Evolutionary conservation across 2,797 vertebrate species (phyloP).

Genomic region (Champsocephalus esox): DNA sequence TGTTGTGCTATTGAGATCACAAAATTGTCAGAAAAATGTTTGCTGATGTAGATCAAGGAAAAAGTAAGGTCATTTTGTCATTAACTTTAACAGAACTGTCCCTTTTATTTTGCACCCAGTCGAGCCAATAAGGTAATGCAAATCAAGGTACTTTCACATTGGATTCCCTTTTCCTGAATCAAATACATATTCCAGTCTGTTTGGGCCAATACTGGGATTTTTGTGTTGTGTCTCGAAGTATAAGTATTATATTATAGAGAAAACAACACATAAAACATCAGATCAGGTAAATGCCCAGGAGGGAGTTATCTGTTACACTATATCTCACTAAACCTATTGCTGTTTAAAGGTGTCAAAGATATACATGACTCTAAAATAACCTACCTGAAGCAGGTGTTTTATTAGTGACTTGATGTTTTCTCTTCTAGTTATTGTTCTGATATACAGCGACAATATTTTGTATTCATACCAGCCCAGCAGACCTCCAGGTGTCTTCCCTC

Average conservation of each 20-base stretch:
- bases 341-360: slow-evolving; percentile 46
- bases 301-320: neutral
- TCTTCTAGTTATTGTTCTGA: slow-evolving; percentile 25
- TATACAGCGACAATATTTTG: slow-evolving; percentile 12
- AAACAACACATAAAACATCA: slow-evolving; percentile 15
- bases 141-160: no score
- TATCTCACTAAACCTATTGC: slow-evolving; percentile 5
- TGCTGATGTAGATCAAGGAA: no score
- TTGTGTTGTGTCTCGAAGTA: neutral
- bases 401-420: slow-evolving; percentile 39
- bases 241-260: neutral
- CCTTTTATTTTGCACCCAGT: no score
- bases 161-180: neutral
- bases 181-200: neutral
- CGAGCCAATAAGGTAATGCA: no score
- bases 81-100: no score
- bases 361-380: slow-evolving; percentile 29
- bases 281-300: neutral
- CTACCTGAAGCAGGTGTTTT: slow-evolving; percentile 47
- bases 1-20: no score
- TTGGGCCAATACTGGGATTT: neutral
- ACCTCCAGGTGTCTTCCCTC: slow-evolving; percentile 53
- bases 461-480: slow-evolving; percentile 21
- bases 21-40: no score
- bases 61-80: no score